Base-by-base conservation (phyloP, 2,113 vertebrate genomes). In the Vidua macroura region DNA sequence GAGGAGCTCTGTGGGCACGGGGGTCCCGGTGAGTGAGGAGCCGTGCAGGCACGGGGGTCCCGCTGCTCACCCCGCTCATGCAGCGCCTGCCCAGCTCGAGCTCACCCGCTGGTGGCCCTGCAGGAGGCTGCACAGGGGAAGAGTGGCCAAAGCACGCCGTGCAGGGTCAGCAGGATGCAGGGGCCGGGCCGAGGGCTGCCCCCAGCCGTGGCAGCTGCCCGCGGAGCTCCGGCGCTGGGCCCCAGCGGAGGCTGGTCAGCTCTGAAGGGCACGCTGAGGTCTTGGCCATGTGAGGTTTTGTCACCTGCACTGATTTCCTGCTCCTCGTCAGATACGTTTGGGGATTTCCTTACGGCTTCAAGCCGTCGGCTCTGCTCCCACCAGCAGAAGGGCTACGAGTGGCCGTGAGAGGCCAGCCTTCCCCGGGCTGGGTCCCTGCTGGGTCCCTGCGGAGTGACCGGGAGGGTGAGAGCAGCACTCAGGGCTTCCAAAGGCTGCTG, bases 91-190 rank as follows among this genome's bases (percentile, higher is more conserved):
- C 55, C 56, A 4, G 56, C 56, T 16, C 56, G 13, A 35, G 56
- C 66, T 35, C 41, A 1, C 18, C 4, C 81, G 0, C 67, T 16
- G 31, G 5, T 7, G 46, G 6, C 31, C 53, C 72, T 41, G 58
- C 43, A 11, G 35, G 55, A 19, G n/a, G 15, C 53, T 77, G 58
- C 28, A 2, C 43, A 2, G 72, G 1, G 3, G 11, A 13, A 13
- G 15, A 13, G 30, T 1, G 77, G 13, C 3, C 37, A 6, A 0
- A 39, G 28, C 31, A 1, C 0, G 0, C 18, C 2, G 0, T 9
- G 23, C 59, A 18, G 86, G 46, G 48, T 33, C 18, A 4, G 37
- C 2, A 1, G 74, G 27, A 2, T 6, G 46, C 56, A 8, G 73
- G 59, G 2, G 9, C 31, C 4, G 23, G 82, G 23, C 8, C 1